Conservation (phyloP, 2,797 vertebrate species). For the Brachyalestes nurse region DNA sequence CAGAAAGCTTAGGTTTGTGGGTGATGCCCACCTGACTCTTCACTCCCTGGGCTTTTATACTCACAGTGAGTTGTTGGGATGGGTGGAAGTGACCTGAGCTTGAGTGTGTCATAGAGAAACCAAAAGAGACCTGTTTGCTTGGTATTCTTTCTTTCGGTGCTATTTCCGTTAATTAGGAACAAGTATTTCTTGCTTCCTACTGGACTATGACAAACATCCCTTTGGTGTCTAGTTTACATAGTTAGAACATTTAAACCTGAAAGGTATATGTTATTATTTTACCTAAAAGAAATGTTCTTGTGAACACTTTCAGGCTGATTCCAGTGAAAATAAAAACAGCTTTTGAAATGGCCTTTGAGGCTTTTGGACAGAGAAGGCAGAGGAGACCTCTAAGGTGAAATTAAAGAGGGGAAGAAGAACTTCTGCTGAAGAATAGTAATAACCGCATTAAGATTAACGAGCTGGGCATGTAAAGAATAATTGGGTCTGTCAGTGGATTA, state of each 20-base stretch:
- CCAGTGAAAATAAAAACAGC: background rate
- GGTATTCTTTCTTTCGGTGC: background rate
- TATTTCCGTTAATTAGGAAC: background rate
- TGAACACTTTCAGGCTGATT: background rate
- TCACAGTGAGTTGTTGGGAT: background rate
- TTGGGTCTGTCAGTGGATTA: constrained; percentile 80
- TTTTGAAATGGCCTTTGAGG: constrained; percentile 4
- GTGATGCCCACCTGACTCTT: too few relatives aligned
- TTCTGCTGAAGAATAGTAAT: constrained; percentile 78
- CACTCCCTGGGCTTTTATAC: background rate
- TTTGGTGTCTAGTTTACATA: too few relatives aligned
- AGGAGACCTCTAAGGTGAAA: constrained; percentile 69
- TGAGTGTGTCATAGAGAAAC: background rate
- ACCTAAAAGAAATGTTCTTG: too few relatives aligned
- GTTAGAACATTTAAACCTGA: too few relatives aligned
- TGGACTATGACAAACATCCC: too few relatives aligned
- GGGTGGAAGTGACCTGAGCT: background rate
- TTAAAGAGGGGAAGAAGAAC: constrained; percentile 57
- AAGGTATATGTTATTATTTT: too few relatives aligned
- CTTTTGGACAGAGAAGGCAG: background rate
- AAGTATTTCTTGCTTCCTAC: background rate
- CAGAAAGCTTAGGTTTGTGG: too few relatives aligned
- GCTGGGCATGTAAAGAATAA: constrained; percentile 79
- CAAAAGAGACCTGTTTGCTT: background rate
- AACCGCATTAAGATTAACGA: constrained; percentile 83